These are phyloP conservation scores for Acanthoscelides obtectus DNA, from an alignment of 2,888 invertebrate genomes.

Conservation along the genomic window DNA sequence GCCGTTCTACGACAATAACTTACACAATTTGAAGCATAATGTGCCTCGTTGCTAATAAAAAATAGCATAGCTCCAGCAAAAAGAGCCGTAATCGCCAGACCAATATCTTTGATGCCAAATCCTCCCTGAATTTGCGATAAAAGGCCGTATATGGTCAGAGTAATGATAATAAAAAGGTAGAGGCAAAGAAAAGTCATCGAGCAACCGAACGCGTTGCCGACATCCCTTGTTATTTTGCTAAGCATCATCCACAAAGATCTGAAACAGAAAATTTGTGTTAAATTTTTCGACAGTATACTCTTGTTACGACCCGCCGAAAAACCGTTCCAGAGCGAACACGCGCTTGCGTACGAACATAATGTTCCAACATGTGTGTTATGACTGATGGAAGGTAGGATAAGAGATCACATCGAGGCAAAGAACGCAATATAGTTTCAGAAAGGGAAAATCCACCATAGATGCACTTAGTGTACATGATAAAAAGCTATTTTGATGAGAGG, in stretches of 20 bases:
- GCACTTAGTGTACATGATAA: no score
- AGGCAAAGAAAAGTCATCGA: conserved; percentile 64
- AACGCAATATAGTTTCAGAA: no score
- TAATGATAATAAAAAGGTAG: conserved; percentile 68
- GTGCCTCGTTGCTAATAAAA: conserved; percentile 70
- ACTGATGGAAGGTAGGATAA: no score
- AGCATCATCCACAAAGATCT: conserved; percentile 66
- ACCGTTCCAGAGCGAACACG: no score
- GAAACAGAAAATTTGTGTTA: neutral
- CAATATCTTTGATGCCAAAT: conserved; percentile 68
- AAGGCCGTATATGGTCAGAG: conserved; percentile 68
- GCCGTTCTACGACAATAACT: conserved; percentile 28
- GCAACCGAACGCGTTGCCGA: conserved; percentile 64
- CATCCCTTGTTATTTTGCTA: conserved; percentile 62
- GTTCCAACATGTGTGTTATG: no score
- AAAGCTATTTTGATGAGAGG: no score
- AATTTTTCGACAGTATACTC: no score
- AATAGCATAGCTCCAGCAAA: conserved; percentile 64
- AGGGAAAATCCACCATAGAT: no score
- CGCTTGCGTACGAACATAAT: no score
- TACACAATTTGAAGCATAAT: conserved; percentile 68
- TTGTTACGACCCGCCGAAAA: no score
- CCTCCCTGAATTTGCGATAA: conserved; percentile 70
- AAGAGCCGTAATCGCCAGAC: conserved; percentile 61
- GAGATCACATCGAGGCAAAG: no score